phyloP scores from a whole-genome alignment of 2,113 vertebrate species.

The Emydura subglobosa region DNA sequence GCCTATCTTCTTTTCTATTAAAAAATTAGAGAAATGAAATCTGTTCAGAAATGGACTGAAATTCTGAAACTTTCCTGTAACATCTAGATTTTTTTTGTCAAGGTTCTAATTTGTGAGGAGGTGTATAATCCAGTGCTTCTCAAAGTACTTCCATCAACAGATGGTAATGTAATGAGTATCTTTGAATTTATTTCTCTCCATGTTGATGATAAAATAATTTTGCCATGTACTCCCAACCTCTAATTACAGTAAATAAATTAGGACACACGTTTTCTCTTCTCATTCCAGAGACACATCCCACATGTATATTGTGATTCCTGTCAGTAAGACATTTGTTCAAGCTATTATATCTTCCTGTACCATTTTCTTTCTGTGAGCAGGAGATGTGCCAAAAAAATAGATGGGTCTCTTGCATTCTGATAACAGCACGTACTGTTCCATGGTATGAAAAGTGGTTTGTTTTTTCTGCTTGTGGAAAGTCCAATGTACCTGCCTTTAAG shows the following conservation, averaged over 20 bases:
- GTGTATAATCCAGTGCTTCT: background rate
- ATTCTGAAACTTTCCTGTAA: background rate
- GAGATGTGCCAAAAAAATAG: slow-evolving; percentile 31
- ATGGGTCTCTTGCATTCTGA: slow-evolving; percentile 42
- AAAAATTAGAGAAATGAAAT: background rate
- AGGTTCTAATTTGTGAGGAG: background rate
- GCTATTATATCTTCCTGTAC: slow-evolving; percentile 50
- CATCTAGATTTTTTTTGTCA: background rate
- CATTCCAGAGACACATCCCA: slow-evolving; percentile 27
- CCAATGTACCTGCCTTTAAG: background rate
- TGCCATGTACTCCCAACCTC: background rate
- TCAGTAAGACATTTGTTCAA: slow-evolving; percentile 54
- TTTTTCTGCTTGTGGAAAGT: background rate
- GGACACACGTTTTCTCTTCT: slow-evolving; percentile 25
- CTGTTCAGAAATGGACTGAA: background rate
- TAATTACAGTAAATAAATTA: slow-evolving; percentile 50
- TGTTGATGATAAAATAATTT: slow-evolving; percentile 25
- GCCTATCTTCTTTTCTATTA: rapidly evolving
- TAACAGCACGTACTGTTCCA: background rate
- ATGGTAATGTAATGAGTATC: background rate
- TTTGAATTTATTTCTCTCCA: slow-evolving; percentile 35
- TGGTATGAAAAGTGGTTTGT: background rate
- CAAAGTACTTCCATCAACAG: background rate
- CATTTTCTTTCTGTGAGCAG: slow-evolving; percentile 54
- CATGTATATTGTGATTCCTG: slow-evolving; percentile 63